Evolutionary conservation across 2,797 vertebrate species (phyloP).

Genomic region (Anableps anableps): DNA sequence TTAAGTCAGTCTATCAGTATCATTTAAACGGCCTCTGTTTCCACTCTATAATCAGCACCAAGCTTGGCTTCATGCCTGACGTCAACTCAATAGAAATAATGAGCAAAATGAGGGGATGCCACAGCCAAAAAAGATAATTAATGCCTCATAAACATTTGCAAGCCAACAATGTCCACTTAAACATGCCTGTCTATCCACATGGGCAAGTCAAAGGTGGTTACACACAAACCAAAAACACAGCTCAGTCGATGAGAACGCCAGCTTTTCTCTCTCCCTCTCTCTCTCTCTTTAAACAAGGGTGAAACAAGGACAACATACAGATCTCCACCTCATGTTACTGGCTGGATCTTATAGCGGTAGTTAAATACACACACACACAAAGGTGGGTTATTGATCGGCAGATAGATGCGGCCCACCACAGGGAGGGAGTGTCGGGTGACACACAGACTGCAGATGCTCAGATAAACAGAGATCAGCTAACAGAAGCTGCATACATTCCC

Average conservation of each 20-base stretch:
- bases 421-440: constrained; percentile 55
- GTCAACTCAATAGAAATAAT: constrained; percentile 66
- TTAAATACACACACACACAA: constrained; percentile 37
- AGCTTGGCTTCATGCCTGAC: constrained; percentile 51
- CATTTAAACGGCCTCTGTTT: constrained; percentile 49
- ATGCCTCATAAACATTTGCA: constrained; percentile 52
- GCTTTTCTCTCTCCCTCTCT: neutral
- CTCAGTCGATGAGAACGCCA: neutral
- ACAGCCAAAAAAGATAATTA: constrained; percentile 62
- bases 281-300: constrained; percentile 15
- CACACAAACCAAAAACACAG: constrained; percentile 15
- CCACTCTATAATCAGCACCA: constrained; percentile 62
- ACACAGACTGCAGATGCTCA: constrained; percentile 47
- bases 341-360: constrained; percentile 35
- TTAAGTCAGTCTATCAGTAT: constrained; percentile 58
- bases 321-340: constrained; percentile 21
- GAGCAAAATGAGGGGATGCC: constrained; percentile 57
- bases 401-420: constrained; percentile 19
- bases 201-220: constrained; percentile 26
- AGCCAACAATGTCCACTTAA: constrained; percentile 31
- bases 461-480: constrained; percentile 50
- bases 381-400: constrained; percentile 56
- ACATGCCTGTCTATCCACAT: constrained; percentile 25
- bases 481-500: neutral
- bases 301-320: constrained; percentile 32